A percentile compares a stretch with the other conserved stretches of the same genome.
Conservation (phyloP, 2,888 invertebrate genomes). For the Eristalis pertinax region DNA sequence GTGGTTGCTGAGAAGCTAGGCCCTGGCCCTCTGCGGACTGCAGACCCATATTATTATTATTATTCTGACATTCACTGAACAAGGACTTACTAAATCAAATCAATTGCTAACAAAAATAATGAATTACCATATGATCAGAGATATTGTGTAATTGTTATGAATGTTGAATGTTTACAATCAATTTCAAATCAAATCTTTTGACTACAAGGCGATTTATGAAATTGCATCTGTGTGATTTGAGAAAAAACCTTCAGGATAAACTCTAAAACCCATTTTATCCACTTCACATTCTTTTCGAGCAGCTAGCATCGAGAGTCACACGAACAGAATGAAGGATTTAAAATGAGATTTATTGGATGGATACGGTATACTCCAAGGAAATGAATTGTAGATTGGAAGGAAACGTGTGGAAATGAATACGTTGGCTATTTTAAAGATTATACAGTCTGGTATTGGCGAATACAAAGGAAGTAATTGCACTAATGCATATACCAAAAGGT, state of each 20-base stretch:
- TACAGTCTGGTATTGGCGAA: too few species aligned
- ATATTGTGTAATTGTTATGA: too few species aligned
- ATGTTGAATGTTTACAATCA: too few species aligned
- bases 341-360: constrained; percentile 54
- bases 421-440: background rate
- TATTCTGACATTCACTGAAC: too few species aligned
- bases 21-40: too few species aligned
- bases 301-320: background rate
- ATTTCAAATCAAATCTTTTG: background rate
- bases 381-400: constrained; percentile 45
- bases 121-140: too few species aligned
- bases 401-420: constrained; percentile 52
- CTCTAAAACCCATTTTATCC: constrained; percentile 45
- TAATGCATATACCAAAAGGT: too few species aligned
- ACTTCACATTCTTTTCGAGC: constrained; percentile 37
- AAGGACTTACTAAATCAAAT: too few species aligned
- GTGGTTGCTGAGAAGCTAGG: too few species aligned
- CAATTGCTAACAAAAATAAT: too few species aligned
- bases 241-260: constrained; percentile 35
- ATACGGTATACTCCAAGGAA: constrained; percentile 34
- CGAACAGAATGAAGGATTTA: constrained; percentile 13
- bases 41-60: too few species aligned
- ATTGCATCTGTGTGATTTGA: constrained; percentile 51
- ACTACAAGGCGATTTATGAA: constrained; percentile 53
- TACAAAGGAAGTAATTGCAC: too few species aligned